Base-by-base conservation (phyloP, 2,113 vertebrate species). In the Sardina pilchardus region DNA sequence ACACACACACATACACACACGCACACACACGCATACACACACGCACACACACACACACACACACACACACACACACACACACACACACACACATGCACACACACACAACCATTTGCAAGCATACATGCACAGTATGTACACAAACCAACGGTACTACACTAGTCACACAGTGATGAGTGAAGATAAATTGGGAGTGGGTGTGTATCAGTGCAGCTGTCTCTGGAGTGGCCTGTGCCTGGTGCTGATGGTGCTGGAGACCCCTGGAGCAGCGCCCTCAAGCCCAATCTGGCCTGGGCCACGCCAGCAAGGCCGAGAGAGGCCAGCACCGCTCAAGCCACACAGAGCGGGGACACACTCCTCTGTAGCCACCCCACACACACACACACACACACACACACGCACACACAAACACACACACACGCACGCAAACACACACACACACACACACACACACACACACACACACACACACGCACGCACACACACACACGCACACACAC, bases 391-490 rank as follows among this genome's bases (percentile, higher is more conserved):
- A 75, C 83, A 84, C 63, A 21, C 71, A 85, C 84, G 21, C 84
- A 85, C 71, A 34, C 84, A 80, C 84, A 48, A 16, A 80, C 43
- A 50, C 67, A 80, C 84, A 36, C 67, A 80, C 67, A 48, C 84
- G 80, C 67, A 44, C 82, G 81, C 47, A 39, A 63, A 75, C 47
- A 9, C 71, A 48, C 82, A 80, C 75, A 81, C 75, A 71, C 81
- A 71, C 85, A 75, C 85, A 78, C 85, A 80, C 67, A 48, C 63
- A 78, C 63, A n/a, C 67, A 36, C 83, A 84, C 63, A 21, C 71
- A 85, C 84, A 36, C 84, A 85, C 71, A 34, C 84, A 80, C 84
- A 48, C 26, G 48, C 43, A 50, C 67, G 50, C 84, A 36, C 67
- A 80, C 67, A 48, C 84, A 85, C 67, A 44, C 82, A 83, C 47